Evolutionary conservation across 2,113 vertebrate genomes (phyloP).

Genomic region (Tenrec ecaudatus): DNA sequence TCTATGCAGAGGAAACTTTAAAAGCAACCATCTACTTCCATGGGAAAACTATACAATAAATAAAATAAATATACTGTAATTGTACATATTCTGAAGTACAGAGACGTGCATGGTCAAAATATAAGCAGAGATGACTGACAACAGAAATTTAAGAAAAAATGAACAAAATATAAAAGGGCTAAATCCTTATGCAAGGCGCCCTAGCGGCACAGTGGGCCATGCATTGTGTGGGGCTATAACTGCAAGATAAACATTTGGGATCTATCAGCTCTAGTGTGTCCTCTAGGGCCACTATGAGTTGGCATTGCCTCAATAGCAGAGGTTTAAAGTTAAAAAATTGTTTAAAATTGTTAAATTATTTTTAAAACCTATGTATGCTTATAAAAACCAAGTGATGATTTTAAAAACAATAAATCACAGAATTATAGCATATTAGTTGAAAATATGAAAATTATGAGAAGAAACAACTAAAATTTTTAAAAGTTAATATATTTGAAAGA

Average conservation of each 20-base stretch:
- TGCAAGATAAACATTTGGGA: too few relatives aligned
- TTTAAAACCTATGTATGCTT: too few relatives aligned
- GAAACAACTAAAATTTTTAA: not conserved
- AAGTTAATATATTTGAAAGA: not conserved
- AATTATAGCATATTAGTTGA: slow-evolving; percentile 33
- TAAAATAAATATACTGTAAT: not conserved
- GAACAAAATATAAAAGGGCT: not conserved
- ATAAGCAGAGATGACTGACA: not conserved
- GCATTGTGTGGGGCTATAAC: too few relatives aligned
- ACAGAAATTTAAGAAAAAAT: not conserved
- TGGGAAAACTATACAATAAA: not conserved
- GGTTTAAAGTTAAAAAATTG: too few relatives aligned
- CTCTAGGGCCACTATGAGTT: too few relatives aligned
- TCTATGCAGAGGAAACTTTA: not conserved
- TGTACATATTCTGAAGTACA: not conserved
- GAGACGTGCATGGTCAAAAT: not conserved
- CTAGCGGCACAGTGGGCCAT: too few relatives aligned
- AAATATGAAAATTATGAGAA: slow-evolving; percentile 1
- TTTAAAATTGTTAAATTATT: too few relatives aligned
- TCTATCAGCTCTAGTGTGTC: too few relatives aligned
- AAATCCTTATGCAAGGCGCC: not conserved
- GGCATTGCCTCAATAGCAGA: too few relatives aligned
- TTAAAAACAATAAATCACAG: not conserved
- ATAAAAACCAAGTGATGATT: not conserved
- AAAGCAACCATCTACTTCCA: not conserved